Base-by-base conservation (phyloP, 2,797 vertebrate species). In the Sylvia borin region DNA sequence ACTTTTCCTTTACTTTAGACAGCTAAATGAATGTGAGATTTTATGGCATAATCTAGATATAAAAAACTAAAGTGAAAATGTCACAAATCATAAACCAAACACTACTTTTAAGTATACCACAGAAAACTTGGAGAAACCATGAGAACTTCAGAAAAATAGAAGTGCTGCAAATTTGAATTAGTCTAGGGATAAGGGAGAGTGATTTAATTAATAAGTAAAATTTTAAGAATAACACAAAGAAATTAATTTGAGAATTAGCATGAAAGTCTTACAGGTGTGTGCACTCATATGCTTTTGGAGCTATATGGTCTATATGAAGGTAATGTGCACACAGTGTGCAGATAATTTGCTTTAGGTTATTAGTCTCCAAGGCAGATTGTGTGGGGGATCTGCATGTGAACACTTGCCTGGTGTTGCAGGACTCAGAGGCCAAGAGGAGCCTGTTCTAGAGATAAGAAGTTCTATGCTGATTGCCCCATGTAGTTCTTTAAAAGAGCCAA, bases 1-100 rank as follows among this genome's bases (percentile, higher is more conserved):
- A 95, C 85, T 96, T 96, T 83, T 91, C 18, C 54, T 42, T 88
- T 86, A 64, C 32, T 76, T 95, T 75, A 92, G 75, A 71, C 71
- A 93, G 70, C 74, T 94, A 92, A 96, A 96, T 43, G 16, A 97
- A 95, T 73, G 80, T 72, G 62, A 90, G 55, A 89, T 92, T 97
- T 95, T 85, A 88, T 13, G 25, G n/a, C 75, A 68, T 34, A 80
- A 82, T 21, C 60, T 79, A 74, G 64, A 43, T 66, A 34, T 9
- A 58, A 67, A 65, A 88, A 61, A 20, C 16, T 17, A 7, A 87
- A 40, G 13, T 2, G 5, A 94, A 78, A 67, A 58, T 40, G 16
- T 79, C 25, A n/a, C 1, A 1, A 82, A 65, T 58, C 78, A 43
- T 18, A 68, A 90, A 78, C 25, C 3, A 57, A 68, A 77, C 2